Percentiles rank a stretch among this genome's conserved stretches.
Evolutionary conservation across 2,113 vertebrate genomes (phyloP).

Genomic region (Oplegnathus fasciatus): DNA sequence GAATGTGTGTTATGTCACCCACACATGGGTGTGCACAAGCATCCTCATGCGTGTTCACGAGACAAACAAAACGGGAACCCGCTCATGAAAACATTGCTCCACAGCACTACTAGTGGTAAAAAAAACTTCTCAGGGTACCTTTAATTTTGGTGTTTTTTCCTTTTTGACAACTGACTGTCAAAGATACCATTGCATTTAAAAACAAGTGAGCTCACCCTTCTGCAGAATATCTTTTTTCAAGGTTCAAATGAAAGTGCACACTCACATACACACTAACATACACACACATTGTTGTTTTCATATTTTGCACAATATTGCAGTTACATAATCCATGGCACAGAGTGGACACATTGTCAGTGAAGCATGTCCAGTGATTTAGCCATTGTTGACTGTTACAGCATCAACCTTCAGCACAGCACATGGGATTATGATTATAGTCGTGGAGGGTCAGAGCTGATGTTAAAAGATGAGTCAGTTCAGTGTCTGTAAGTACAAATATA

Average conservation of each 20-base stretch:
- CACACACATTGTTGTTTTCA: background rate
- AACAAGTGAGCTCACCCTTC: no score
- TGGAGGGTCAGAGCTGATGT: background rate
- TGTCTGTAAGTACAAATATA: background rate
- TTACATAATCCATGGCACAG: slow-evolving; percentile 21
- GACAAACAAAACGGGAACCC: no score
- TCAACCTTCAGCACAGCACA: slow-evolving; percentile 9
- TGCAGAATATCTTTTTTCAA: background rate
- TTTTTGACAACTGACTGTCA: background rate
- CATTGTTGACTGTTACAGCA: slow-evolving; percentile 8
- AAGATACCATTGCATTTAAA: background rate
- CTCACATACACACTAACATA: slow-evolving; percentile 7
- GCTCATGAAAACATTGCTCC: background rate
- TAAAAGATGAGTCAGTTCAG: background rate
- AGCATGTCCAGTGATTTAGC: slow-evolving; percentile 23
- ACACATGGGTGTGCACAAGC: background rate
- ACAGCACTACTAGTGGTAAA: background rate
- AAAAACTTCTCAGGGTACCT: background rate
- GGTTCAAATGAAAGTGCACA: no score
- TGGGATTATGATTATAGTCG: background rate
- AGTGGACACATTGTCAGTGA: background rate
- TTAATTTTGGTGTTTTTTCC: background rate
- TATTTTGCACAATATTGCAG: slow-evolving; percentile 18
- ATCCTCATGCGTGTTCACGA: background rate
- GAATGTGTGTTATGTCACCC: background rate